Evolutionary conservation across 1,140 invertebrate genomes (phyloP).

Genomic region (Aleiodes sp.): DNA sequence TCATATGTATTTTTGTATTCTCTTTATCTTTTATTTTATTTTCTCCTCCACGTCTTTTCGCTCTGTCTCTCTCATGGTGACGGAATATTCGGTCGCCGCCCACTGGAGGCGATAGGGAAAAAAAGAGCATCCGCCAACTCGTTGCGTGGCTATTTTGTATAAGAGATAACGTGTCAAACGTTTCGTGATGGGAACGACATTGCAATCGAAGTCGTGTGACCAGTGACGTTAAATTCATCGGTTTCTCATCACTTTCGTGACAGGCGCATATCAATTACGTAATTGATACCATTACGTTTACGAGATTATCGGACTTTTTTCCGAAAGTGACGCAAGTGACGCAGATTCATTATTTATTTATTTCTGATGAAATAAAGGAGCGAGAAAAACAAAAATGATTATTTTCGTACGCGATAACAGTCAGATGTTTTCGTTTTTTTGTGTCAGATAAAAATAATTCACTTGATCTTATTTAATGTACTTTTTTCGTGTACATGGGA

Average conservation of each 20-base stretch:
- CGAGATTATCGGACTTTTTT: background rate
- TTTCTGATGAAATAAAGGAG: too few relatives aligned
- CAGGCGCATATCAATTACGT: background rate
- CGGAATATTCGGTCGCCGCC: slow-evolving; percentile 1
- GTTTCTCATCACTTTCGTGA: too few relatives aligned
- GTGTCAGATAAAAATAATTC: too few relatives aligned
- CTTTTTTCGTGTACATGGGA: background rate
- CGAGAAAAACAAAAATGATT: too few relatives aligned
- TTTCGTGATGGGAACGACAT: slow-evolving; percentile 11
- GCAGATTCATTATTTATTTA: too few relatives aligned
- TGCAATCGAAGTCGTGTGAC: background rate
- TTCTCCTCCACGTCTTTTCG: background rate
- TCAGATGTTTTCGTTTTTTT: too few relatives aligned
- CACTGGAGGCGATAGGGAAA: background rate
- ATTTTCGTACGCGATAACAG: too few relatives aligned
- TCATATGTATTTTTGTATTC: background rate
- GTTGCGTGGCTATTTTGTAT: background rate
- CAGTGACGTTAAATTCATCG: background rate
- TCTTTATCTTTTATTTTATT: background rate
- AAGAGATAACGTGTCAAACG: slow-evolving; percentile 14
- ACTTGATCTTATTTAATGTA: too few relatives aligned
- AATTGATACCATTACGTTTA: background rate
- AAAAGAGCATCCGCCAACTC: background rate
- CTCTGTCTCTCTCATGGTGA: background rate
- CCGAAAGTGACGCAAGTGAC: background rate